These are phyloP conservation scores for Corvus cornix DNA, from an alignment of 2,113 vertebrate genomes.

Conservation along the genomic window DNA sequence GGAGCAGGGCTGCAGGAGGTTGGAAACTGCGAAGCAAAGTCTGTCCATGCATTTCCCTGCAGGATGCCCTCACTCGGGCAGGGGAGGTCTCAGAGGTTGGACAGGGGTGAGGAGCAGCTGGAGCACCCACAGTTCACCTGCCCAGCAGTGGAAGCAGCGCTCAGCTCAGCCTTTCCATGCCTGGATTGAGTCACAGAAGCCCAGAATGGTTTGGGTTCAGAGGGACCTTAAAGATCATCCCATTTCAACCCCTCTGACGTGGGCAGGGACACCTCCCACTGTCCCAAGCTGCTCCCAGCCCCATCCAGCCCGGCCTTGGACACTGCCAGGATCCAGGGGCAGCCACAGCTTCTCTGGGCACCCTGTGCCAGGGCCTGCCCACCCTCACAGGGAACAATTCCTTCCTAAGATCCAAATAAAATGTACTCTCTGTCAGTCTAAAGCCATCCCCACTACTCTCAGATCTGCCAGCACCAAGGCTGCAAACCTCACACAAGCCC, in stretches of 20 bases:
- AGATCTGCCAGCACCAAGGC: neutral
- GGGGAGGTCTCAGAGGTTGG: neutral
- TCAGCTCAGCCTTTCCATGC: neutral
- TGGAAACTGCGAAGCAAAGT: too few relatives aligned
- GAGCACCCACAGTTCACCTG: neutral
- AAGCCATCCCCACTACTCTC: neutral
- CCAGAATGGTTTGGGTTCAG: fast-evolving
- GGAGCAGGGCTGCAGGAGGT: neutral
- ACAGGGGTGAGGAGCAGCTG: neutral
- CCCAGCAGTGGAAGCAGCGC: neutral
- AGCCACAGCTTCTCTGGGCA: neutral
- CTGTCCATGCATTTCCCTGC: neutral
- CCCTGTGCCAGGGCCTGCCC: neutral
- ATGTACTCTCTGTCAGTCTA: neutral
- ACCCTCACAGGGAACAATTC: neutral
- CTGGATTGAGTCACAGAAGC: neutral
- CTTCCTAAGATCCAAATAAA: neutral
- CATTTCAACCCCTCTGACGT: neutral
- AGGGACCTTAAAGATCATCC: neutral
- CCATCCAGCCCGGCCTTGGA: fast-evolving
- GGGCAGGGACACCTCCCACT: neutral
- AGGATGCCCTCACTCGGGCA: neutral
- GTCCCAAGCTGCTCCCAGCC: neutral
- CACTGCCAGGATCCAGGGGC: neutral
- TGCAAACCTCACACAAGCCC: neutral